Evolutionary conservation across 2,113 vertebrate species (phyloP).

Genomic region (Gadus chalcogrammus): DNA sequence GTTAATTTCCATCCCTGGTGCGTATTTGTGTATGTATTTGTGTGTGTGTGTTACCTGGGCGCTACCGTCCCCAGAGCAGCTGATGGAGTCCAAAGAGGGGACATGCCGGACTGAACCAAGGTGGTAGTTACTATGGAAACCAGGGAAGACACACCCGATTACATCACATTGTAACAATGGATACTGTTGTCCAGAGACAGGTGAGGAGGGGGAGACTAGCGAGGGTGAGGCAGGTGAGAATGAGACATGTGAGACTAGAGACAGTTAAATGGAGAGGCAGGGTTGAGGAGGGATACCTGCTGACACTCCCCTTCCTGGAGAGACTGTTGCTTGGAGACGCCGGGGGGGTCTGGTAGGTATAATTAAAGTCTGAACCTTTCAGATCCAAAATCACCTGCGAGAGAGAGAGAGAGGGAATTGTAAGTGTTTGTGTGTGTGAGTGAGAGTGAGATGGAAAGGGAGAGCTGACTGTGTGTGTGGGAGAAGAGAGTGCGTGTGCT

Average conservation of each 20-base stretch:
- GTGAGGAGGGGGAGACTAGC: too few relatives aligned
- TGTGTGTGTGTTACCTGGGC: constrained; percentile 62
- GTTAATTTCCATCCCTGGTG: too few relatives aligned
- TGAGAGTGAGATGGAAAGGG: not conserved
- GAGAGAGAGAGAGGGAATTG: not conserved
- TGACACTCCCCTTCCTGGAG: constrained; percentile 80
- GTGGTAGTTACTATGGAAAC: constrained; percentile 63
- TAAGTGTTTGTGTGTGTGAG: not conserved
- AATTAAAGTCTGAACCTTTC: constrained; percentile 78
- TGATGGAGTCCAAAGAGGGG: constrained; percentile 79
- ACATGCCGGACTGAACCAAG: constrained; percentile 73
- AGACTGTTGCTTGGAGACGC: constrained; percentile 75
- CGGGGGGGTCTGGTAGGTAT: constrained; percentile 79
- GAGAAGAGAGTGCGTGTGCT: not conserved
- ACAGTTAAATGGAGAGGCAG: too few relatives aligned
- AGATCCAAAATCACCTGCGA: constrained; percentile 78
- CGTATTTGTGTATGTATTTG: constrained; percentile 9
- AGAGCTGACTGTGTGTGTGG: too few relatives aligned
- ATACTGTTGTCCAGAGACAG: not conserved
- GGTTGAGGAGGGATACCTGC: constrained; percentile 65
- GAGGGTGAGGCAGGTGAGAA: too few relatives aligned
- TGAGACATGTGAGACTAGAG: too few relatives aligned
- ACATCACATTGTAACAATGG: not conserved
- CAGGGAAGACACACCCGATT: not conserved
- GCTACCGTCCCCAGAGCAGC: constrained; percentile 71